phyloP scores from a whole-genome alignment of 2,113 vertebrate genomes.

The Willisornis vidua region DNA sequence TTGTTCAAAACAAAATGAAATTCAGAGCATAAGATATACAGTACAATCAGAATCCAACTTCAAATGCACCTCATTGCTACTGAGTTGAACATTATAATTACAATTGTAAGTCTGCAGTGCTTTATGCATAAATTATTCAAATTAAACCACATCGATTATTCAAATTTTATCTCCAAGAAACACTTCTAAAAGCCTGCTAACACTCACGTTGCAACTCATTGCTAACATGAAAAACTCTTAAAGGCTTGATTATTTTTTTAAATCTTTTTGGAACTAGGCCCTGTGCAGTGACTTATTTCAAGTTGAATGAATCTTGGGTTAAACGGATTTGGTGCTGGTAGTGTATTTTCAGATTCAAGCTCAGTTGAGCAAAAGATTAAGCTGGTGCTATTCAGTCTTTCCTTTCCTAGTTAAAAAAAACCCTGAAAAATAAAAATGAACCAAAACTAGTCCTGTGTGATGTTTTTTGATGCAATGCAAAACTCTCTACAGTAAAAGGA shows the following conservation, averaged over 20 bases:
- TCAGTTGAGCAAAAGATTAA: background rate
- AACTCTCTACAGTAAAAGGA: background rate
- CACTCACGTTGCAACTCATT: constrained; percentile 31
- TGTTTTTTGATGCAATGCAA: background rate
- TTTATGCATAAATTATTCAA: constrained; percentile 81
- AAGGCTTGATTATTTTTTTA: constrained; percentile 16
- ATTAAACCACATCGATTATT: constrained; percentile 75
- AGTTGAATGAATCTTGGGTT: background rate
- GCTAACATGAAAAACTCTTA: constrained; percentile 50
- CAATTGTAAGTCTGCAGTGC: constrained; percentile 70
- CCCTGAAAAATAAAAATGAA: too few relatives aligned
- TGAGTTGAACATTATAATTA: constrained; percentile 71
- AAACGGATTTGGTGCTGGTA: background rate
- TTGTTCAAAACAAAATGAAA: constrained; percentile 69
- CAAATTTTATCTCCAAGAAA: constrained; percentile 77
- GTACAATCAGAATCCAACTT: constrained; percentile 65
- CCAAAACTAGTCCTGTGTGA: background rate
- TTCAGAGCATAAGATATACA: constrained; percentile 22
- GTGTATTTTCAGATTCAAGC: background rate
- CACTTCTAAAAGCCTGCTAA: constrained; percentile 69
- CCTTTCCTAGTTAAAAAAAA: background rate
- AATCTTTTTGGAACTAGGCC: constrained; percentile 11
- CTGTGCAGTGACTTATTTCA: constrained; percentile 21
- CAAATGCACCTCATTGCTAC: constrained; percentile 55
- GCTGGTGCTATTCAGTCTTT: background rate